Evolutionary conservation across 2,888 invertebrate species (phyloP), one percentile per base, ranked within the genome.

Genomic region (Fissipunctia ypsillon): DNA sequence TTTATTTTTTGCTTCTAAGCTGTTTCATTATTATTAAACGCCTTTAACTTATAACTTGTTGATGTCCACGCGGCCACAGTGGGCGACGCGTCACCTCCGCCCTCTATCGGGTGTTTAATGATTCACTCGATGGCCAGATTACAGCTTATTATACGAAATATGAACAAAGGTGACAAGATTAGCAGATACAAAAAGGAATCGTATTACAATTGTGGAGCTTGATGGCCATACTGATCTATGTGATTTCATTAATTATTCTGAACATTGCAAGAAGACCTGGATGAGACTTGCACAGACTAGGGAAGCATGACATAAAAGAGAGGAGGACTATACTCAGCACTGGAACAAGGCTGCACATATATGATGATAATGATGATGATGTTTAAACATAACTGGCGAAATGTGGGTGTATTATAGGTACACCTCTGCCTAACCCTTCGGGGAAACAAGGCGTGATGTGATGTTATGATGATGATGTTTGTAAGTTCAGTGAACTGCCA

Each of bases 91-190:
- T 93, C 93, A 93, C 91, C 91, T 89, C 89, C 85, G 89, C 90
- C 91, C 88, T 89, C 88, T 90, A 91, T 91, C 90, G 89, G 87
- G 86, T 84, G 89, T 88, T 89, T 90, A 91, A 93, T 93, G 93
- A 93, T 91, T 93, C 93, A 93, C 90, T 86, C 88, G 75, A 84
- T 86, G 82, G 82, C 80, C 77, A 71, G 88, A 85, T 87, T 84
- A 81, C 82, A 71, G 60, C 65, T 67, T 80, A 79, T 73, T 80
- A 83, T 67, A 84, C 76, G 76, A 84, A 82, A 82, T 82, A 84
- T 76, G 81, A 72, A 82, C 75, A 80, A 73, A 82, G 81, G 72
- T 72, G 81, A 64, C 68, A 45, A 84, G 84, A 80, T 82, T 76
- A 67, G 45, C 66, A 64, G 75, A 73, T 79, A 69, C 48, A 60